Evolutionary conservation across 2,888 invertebrate species (phyloP).

Genomic region (Scaeva pyrastri): DNA sequence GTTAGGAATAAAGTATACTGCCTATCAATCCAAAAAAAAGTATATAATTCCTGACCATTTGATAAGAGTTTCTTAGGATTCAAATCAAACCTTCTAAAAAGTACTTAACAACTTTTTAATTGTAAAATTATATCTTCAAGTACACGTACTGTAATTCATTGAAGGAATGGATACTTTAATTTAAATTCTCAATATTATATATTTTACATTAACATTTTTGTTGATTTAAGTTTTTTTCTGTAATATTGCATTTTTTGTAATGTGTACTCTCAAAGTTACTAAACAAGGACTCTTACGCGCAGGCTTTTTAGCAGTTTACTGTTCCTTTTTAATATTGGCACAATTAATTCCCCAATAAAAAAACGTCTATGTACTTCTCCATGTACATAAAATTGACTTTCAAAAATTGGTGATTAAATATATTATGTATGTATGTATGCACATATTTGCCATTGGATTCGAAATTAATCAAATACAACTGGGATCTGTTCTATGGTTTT

Average conservation of each 20-base stretch:
- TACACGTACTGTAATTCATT: neutral
- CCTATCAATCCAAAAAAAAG: conserved; percentile 17
- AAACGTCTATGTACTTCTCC: too few relatives aligned
- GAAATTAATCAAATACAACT: too few relatives aligned
- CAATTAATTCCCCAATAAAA: too few relatives aligned
- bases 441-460: too few relatives aligned
- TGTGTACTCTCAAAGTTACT: conserved; percentile 12
- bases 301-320: neutral
- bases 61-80: neutral
- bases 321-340: too few relatives aligned
- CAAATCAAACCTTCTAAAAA: conserved; percentile 5
- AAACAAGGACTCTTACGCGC: neutral
- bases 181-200: neutral
- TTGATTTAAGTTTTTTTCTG: conserved; percentile 6
- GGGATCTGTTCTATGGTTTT: too few relatives aligned
- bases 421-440: too few relatives aligned
- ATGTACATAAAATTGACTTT: too few relatives aligned
- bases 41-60: conserved; percentile 4
- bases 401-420: too few relatives aligned
- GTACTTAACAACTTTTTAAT: conserved; percentile 13
- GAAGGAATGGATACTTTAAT: neutral
- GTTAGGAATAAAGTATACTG: conserved; percentile 20
- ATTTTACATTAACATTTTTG: conserved; percentile 17
- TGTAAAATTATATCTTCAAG: too few relatives aligned
- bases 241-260: conserved; percentile 11